Conservation (phyloP, 1,140 invertebrate genomes). For the Scaptomyza montana region DNA sequence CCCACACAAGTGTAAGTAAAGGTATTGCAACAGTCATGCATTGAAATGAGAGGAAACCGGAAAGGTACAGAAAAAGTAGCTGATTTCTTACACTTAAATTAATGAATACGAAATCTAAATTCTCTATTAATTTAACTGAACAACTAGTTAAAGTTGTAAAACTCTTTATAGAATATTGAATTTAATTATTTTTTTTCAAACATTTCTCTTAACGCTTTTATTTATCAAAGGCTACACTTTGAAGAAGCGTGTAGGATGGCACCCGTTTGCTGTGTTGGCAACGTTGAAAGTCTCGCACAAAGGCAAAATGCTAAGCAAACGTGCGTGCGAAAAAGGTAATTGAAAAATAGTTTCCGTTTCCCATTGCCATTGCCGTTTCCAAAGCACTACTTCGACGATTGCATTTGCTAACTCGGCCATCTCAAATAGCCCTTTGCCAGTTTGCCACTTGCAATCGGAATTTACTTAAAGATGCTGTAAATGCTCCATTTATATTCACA, state of each 20-base stretch:
- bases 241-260: constrained; percentile 15
- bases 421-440: constrained; percentile 35
- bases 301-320: constrained; percentile 76
- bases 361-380: constrained; percentile 37
- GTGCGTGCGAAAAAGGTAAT: constrained; percentile 80
- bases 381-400: constrained; percentile 20
- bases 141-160: too few relatives aligned
- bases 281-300: constrained; percentile 45
- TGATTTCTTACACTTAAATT: constrained; percentile 28
- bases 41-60: constrained; percentile 44
- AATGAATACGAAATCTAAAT: constrained; percentile 48
- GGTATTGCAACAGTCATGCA: constrained; percentile 50
- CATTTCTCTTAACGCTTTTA: neutral
- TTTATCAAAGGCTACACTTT: neutral
- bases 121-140: constrained; percentile 22
- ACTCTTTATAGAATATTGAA: too few relatives aligned
- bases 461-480: constrained; percentile 4
- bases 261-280: constrained; percentile 8
- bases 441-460: constrained; percentile 58
- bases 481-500: neutral
- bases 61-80: constrained; percentile 48
- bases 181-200: neutral
- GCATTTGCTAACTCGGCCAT: constrained; percentile 49
- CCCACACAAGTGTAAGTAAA: constrained; percentile 17
- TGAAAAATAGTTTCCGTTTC: constrained; percentile 80